A percentile compares a stretch with the other conserved stretches of the same genome.
Conservation (phyloP, 2,888 invertebrate species). For the Callyntrura guangdongensis region DNA sequence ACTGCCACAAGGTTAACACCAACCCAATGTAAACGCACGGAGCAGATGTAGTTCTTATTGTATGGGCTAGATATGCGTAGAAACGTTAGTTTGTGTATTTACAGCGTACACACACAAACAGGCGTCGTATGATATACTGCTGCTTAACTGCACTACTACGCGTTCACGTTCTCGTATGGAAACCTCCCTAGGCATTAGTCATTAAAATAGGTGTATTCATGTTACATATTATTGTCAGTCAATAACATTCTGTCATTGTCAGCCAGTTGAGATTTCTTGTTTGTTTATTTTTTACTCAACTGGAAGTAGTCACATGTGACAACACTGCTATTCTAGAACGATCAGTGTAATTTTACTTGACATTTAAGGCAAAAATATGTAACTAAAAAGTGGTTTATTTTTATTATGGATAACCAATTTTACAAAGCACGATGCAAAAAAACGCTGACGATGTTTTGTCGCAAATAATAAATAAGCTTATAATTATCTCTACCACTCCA, state of each 20-base stretch:
- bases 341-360: neutral
- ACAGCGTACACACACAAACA: neutral
- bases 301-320: conserved; percentile 55
- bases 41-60: conserved; percentile 58
- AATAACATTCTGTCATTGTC: conserved; percentile 54
- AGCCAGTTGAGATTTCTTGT: conserved; percentile 10
- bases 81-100: neutral
- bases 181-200: neutral
- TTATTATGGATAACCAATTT: neutral
- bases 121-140: neutral
- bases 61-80: conserved; percentile 2
- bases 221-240: neutral
- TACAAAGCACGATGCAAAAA: neutral
- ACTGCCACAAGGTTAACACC: conserved; percentile 70
- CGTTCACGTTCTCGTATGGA: neutral
- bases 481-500: too few species aligned
- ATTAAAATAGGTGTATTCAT: conserved; percentile 19
- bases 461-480: too few species aligned
- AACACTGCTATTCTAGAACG: neutral
- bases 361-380: neutral
- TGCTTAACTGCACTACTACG: neutral
- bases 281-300: conserved; percentile 43
- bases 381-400: conserved; percentile 11
- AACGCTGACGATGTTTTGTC: neutral
- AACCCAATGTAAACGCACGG: conserved; percentile 42